Percentiles rank a stretch among this genome's conserved stretches.
Conservation (phyloP, 2,888 invertebrate species). For the Pelosia muscerda region DNA sequence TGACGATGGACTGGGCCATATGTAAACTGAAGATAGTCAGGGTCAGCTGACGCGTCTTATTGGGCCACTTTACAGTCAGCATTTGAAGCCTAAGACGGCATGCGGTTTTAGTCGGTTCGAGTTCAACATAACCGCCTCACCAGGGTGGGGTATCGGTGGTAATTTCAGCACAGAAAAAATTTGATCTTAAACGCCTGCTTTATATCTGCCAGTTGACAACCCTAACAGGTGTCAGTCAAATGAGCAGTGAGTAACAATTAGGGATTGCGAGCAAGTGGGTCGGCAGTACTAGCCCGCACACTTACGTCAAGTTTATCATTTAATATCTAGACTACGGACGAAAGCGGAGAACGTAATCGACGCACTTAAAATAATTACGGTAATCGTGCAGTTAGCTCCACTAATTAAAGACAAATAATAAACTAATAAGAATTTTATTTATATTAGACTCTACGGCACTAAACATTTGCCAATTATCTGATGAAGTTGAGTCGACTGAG, state of each 20-base stretch:
- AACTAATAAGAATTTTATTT: not conserved
- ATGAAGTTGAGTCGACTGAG: too few relatives aligned
- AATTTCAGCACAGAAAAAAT: too few relatives aligned
- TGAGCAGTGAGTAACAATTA: conserved; percentile 29
- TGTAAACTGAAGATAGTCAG: too few relatives aligned
- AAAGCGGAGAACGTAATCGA: conserved; percentile 3
- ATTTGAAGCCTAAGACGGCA: too few relatives aligned
- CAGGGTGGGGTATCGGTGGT: too few relatives aligned
- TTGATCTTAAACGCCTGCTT: not conserved
- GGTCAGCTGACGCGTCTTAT: too few relatives aligned
- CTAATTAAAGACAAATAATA: not conserved
- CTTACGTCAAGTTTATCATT: conserved; percentile 16
- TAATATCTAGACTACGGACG: not conserved
- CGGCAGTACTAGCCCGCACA: conserved; percentile 21
- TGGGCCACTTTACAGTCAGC: too few relatives aligned
- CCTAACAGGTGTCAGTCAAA: conserved; percentile 14
- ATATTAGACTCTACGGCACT: too few relatives aligned
- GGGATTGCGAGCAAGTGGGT: conserved; percentile 33
- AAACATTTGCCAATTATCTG: too few relatives aligned
- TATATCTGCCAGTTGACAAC: conserved; percentile 6
- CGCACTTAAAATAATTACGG: conserved; percentile 8
- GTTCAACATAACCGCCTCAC: too few relatives aligned
- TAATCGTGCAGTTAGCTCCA: not conserved
- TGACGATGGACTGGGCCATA: too few relatives aligned
- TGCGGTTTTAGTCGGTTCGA: too few relatives aligned